Evolutionary conservation across 2,113 vertebrate genomes (phyloP).

Genomic region (Okapia johnstoni): DNA sequence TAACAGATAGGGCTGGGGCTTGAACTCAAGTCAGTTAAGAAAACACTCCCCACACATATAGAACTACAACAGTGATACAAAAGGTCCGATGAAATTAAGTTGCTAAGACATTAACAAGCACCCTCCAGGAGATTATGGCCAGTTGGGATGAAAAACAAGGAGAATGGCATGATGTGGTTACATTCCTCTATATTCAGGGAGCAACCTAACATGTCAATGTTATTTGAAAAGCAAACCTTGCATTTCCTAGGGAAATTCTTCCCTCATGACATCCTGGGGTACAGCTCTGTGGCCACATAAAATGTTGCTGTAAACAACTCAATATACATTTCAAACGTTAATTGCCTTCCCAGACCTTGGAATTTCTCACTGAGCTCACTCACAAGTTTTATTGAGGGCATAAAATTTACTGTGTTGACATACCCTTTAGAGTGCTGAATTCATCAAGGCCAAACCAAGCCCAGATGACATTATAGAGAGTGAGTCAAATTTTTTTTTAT

Average conservation of each 20-base stretch:
- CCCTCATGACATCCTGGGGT: constrained; percentile 34
- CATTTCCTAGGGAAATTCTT: constrained; percentile 61
- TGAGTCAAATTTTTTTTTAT: neutral
- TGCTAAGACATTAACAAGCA: neutral
- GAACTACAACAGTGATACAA: neutral
- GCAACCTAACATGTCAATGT: neutral
- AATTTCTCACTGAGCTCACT: constrained; percentile 75
- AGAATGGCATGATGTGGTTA: neutral
- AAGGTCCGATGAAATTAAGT: neutral
- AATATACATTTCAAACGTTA: constrained; percentile 77
- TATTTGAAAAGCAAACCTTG: constrained; percentile 53
- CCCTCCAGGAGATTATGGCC: neutral
- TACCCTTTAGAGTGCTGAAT: constrained; percentile 64
- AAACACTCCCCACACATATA: neutral
- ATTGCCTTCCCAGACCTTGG: constrained; percentile 70
- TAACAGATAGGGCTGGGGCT: neutral
- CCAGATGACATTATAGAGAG: constrained; percentile 50
- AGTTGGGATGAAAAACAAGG: neutral
- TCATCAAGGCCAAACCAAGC: constrained; percentile 58
- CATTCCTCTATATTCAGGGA: neutral
- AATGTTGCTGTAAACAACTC: constrained; percentile 77
- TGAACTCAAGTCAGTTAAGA: neutral
- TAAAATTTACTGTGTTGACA: constrained; percentile 77
- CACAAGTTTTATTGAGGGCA: constrained; percentile 71
- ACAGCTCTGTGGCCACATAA: constrained; percentile 72